These are phyloP conservation scores for Aleiodes alternator DNA, from an alignment of 2,888 invertebrate species.

Conservation along the genomic window DNA sequence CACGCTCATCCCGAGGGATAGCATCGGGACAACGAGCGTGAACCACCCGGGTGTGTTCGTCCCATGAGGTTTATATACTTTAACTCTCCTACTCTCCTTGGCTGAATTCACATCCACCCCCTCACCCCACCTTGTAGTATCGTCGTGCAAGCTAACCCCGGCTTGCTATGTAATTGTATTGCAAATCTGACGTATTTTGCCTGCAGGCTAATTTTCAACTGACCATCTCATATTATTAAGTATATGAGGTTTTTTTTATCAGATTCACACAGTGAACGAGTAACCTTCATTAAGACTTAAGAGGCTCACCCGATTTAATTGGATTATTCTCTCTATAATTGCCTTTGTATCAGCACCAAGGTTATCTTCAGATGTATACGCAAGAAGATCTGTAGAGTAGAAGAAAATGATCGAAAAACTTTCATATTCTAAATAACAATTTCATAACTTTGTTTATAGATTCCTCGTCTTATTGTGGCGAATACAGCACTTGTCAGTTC, in stretches of 20 bases:
- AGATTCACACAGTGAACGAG: not conserved
- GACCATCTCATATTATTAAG: not conserved
- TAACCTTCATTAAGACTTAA: not conserved
- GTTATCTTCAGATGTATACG: no score
- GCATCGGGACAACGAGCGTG: slow-evolving; percentile 41
- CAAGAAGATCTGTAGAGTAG: no score
- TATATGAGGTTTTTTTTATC: slow-evolving; percentile 24
- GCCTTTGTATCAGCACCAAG: no score
- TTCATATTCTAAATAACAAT: no score
- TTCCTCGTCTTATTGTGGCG: no score
- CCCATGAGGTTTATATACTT: slow-evolving; percentile 36
- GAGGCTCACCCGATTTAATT: no score
- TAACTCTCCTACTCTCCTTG: slow-evolving; percentile 25
- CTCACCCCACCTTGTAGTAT: not conserved
- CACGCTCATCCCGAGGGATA: slow-evolving; percentile 51
- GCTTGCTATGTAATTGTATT: slow-evolving; percentile 44
- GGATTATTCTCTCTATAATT: no score
- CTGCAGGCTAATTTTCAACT: slow-evolving; percentile 27
- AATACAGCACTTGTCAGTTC: no score
- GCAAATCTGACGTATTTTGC: slow-evolving; percentile 45
- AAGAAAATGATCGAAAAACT: no score
- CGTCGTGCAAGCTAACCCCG: slow-evolving; percentile 19
- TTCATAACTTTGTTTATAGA: no score
- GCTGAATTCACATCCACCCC: slow-evolving; percentile 1
- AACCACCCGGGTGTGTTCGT: slow-evolving; percentile 49